Evolutionary conservation across 2,113 vertebrate species (phyloP).

Genomic region (Nymphicus hollandicus): DNA sequence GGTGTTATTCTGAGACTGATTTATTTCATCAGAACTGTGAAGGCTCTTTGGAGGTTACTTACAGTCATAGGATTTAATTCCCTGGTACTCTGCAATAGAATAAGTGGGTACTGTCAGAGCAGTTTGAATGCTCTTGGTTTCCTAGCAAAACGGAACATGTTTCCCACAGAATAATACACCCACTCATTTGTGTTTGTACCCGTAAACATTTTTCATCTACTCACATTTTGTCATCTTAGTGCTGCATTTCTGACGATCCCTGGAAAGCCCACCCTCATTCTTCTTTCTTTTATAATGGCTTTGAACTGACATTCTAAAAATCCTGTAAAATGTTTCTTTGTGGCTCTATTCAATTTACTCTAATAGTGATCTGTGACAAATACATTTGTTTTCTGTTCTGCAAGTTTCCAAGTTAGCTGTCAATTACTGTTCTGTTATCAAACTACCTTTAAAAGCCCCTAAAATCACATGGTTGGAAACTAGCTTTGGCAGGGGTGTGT

Average conservation of each 20-base stretch:
- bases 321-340: neutral
- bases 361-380: neutral
- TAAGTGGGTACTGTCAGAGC: neutral
- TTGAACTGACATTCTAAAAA: neutral
- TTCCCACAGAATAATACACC: slow-evolving; percentile 15
- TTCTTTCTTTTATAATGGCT: neutral
- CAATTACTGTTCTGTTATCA: neutral
- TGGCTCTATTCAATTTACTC: neutral
- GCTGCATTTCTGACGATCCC: neutral
- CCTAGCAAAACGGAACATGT: slow-evolving; percentile 9
- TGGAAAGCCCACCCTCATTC: neutral
- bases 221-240: slow-evolving; percentile 10
- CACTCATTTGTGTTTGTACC: neutral
- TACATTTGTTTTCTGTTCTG: neutral
- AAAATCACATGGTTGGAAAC: neutral
- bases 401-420: neutral
- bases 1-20: neutral
- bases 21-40: neutral
- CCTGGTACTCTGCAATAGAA: neutral
- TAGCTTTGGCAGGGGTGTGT: neutral
- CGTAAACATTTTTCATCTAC: neutral
- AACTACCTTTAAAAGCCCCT: neutral
- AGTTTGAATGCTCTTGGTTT: neutral
- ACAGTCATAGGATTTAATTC: neutral
- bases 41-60: neutral